Base-by-base conservation (phyloP, 2,888 invertebrate genomes). In the Tetramorium bicarinatum region DNA sequence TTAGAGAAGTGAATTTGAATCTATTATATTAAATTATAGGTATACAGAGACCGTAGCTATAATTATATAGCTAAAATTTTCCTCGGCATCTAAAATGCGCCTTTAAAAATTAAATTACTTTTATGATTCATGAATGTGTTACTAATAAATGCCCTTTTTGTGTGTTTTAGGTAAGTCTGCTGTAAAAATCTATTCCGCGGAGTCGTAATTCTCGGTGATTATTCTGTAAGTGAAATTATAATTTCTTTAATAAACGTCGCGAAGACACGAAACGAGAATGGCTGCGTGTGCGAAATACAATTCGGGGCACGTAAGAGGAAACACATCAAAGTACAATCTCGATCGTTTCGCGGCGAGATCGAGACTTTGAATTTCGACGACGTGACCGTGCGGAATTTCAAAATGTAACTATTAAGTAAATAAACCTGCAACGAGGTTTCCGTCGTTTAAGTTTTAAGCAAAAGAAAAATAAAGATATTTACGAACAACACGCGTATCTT, bases 281-380 rank as follows among this genome's bases (percentile, higher is more conserved):
- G 47, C 47, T 71, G 67, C 77, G 56, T 56, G 77, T 29, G n/a
- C 77, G 54, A 79, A 69, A 47, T 71, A 61, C 79, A 38, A 80
- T 80, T 80, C 79, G 71, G 61, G 38, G 79, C 71, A 80, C 79
- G 79, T 80, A 80, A 80, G 79, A 29, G 71, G 79, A 80, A 80
- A 80, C 79, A 71, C 79, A 80, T 80, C 71, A 71, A 71, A 80
- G 79, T 61, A 59, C 71, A 80, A 80, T 80, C 79, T 71, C 79
- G 79, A 80, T 80, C 79, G 79, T 79, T 79, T 71, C 13, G 69
- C 59, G 47, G 59, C 47, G 71, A 38, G 71, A 71, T 71, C 47
- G 71, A 71, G 79, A 61, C 71, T 80, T 80, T 69, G 79, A 80
- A 80, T 80, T 80, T 80, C 79, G 59, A 25, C 71, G 47, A 80